Evolutionary conservation across 2,888 invertebrate genomes (phyloP).

Genomic region (Brenthis hecate): DNA sequence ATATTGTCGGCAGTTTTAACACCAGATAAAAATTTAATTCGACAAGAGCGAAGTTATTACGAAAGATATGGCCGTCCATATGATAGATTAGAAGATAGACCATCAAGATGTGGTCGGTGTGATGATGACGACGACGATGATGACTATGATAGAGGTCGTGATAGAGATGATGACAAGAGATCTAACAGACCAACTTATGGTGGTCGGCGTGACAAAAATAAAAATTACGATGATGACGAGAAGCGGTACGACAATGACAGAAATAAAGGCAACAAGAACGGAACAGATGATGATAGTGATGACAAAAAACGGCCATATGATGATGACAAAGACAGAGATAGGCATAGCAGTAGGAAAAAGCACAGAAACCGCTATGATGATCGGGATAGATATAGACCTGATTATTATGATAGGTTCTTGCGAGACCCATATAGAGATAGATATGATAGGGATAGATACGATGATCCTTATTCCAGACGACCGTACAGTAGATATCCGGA

Average conservation of each 20-base stretch:
- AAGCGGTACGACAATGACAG: constrained; percentile 43
- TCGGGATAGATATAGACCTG: constrained; percentile 70
- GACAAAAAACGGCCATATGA: constrained; percentile 52
- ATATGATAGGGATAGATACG: constrained; percentile 60
- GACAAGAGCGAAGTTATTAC: constrained; percentile 70
- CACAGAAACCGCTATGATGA: constrained; percentile 63
- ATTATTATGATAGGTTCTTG: constrained; percentile 71
- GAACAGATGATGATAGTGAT: constrained; percentile 50
- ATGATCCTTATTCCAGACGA: constrained; percentile 58
- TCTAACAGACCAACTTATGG: constrained; percentile 64
- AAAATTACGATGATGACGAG: constrained; percentile 46
- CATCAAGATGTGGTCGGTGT: constrained; percentile 62
- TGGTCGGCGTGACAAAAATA: constrained; percentile 62
- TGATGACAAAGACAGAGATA: constrained; percentile 61
- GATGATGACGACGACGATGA: constrained; percentile 53
- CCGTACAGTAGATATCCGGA: constrained; percentile 64
- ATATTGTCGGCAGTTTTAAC: constrained; percentile 56
- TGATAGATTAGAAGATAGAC: constrained; percentile 61
- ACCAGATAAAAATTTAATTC: constrained; percentile 42
- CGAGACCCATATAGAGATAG: constrained; percentile 69
- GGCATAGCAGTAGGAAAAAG: constrained; percentile 54
- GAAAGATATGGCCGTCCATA: constrained; percentile 64
- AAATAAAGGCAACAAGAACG: constrained; percentile 52
- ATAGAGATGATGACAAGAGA: constrained; percentile 49
- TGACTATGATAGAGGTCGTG: constrained; percentile 52